Percentiles rank a stretch among this genome's conserved stretches.
phyloP scores from a whole-genome alignment of 1,140 invertebrate species.

The Tetragonula clypearis region DNA sequence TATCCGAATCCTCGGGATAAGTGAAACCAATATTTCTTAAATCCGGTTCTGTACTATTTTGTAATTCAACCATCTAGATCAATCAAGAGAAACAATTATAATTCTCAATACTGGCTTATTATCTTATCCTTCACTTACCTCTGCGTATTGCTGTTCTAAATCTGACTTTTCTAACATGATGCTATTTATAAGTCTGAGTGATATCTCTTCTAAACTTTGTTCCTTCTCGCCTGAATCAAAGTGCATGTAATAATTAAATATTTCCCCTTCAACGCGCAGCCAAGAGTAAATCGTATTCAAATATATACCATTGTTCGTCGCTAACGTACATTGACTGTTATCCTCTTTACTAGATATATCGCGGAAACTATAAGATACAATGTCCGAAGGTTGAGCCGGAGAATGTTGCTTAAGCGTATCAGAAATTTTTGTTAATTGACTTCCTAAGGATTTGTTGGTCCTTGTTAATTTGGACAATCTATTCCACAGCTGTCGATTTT shows the following conservation, averaged over 20 bases:
- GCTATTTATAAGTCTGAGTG: conserved; percentile 86
- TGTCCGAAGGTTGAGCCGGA: conserved; percentile 61
- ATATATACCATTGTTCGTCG: conserved; percentile 67
- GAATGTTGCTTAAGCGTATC: conserved; percentile 80
- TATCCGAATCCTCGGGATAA: conserved; percentile 85
- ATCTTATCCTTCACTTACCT: conserved; percentile 68
- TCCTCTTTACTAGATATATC: conserved; percentile 38
- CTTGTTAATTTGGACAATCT: conserved; percentile 86
- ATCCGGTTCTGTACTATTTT: conserved; percentile 82
- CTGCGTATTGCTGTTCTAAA: conserved; percentile 85
- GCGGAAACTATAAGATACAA: conserved; percentile 70
- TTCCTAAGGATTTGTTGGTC: conserved; percentile 82
- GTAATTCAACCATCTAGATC: conserved; percentile 83
- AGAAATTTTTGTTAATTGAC: conserved; percentile 81
- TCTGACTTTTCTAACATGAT: conserved; percentile 86
- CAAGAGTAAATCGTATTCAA: conserved; percentile 77
- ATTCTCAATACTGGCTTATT: conserved; percentile 23
- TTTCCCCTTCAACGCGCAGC: conserved; percentile 70
- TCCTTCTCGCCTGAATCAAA: conserved; percentile 78
- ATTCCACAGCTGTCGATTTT: conserved; percentile 90
- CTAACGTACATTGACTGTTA: conserved; percentile 71
- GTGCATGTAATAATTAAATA: background rate
- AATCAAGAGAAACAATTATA: background rate
- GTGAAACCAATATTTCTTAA: conserved; percentile 86
- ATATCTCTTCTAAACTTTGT: conserved; percentile 89